Base-by-base conservation (phyloP, 2,113 vertebrate species). In the Sinocyclocheilus anshuiensis region DNA sequence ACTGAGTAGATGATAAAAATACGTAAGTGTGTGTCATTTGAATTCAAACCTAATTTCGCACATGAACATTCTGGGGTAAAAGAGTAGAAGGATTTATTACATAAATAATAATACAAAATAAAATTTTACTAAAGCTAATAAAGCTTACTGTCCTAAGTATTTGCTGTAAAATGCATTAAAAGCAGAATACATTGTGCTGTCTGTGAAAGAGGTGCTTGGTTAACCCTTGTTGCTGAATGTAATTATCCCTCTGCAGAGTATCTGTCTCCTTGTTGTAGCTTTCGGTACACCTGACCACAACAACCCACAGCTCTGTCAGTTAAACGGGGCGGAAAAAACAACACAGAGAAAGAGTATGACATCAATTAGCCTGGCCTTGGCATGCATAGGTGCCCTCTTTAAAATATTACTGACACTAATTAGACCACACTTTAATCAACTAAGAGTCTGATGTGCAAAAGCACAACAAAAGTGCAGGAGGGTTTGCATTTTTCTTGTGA, bases 361-460 rank as follows among this genome's bases (percentile, higher is more conserved):
- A 83, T 85, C 84, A 87, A 87, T 90, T 90, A 88, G 86, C 77
- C 81, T 71, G 75, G 81, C 79, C 77, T 59, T 53, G 50, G 29
- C 83, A 81, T 59, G 39, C 24, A 72, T 63, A 84, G 69, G 42
- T 29, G 16, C 85, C 61, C 59, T 65, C 80, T 85, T 81, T 79
- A 86, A 71, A 85, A 71, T 79, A 77, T 36, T 82, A 77, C 86
- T 88, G 90, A 90, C 90, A 87, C 82, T 89, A 90, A 90, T 90
- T 89, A 89, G 83, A 89, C 85, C 75, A 55, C 63, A 11, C 7
- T 63, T 83, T 79, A 82, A 82, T 89, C 81, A 77, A 76, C 65
- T 33, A 59, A 84, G 45, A 36, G 81, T 39, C 36, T 50, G 53
- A 78, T 55, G 69, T 36, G 26, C 53, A 84, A 76, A 82, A 53